Conservation (phyloP, 2,888 invertebrate species). For the Cataglyphis livida region DNA sequence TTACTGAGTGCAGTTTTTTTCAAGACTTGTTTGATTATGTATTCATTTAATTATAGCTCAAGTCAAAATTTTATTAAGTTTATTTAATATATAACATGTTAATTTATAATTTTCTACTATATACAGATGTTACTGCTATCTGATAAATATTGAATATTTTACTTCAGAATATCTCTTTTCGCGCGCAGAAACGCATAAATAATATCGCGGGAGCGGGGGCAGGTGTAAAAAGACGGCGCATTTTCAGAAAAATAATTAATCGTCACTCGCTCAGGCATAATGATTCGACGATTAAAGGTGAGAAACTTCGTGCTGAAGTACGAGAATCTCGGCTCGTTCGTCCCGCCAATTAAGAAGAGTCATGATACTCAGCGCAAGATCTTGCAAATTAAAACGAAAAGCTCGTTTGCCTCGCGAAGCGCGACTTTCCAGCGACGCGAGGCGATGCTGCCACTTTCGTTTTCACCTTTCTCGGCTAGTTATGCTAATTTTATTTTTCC, state of each 20-base stretch:
- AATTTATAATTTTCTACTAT: background rate
- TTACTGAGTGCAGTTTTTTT: background rate
- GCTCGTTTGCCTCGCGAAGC: slow-evolving; percentile 67
- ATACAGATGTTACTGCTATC: background rate
- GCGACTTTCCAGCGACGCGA: slow-evolving; percentile 42
- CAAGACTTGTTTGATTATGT: background rate
- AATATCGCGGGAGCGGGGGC: slow-evolving; percentile 34
- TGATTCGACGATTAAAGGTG: slow-evolving; percentile 69
- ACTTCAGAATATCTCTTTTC: slow-evolving; percentile 22
- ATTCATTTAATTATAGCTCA: background rate
- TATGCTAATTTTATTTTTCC: slow-evolving; percentile 71
- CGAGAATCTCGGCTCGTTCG: slow-evolving; percentile 65
- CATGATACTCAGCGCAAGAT: slow-evolving; percentile 63
- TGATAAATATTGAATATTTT: background rate
- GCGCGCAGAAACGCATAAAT: slow-evolving; percentile 52
- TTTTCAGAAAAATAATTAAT: slow-evolving; percentile 68
- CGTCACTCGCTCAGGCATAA: slow-evolving; percentile 50
- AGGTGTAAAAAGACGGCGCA: background rate
- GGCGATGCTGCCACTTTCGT: slow-evolving; percentile 66
- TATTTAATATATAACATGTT: background rate
- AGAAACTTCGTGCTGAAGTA: slow-evolving; percentile 71
- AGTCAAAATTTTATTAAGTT: background rate
- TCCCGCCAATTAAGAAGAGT: slow-evolving; percentile 78
- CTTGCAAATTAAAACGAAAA: slow-evolving; percentile 66
- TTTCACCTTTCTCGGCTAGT: slow-evolving; percentile 69